Evolutionary conservation across 2,113 vertebrate species (phyloP).

Genomic region (Chunga burmeisteri): DNA sequence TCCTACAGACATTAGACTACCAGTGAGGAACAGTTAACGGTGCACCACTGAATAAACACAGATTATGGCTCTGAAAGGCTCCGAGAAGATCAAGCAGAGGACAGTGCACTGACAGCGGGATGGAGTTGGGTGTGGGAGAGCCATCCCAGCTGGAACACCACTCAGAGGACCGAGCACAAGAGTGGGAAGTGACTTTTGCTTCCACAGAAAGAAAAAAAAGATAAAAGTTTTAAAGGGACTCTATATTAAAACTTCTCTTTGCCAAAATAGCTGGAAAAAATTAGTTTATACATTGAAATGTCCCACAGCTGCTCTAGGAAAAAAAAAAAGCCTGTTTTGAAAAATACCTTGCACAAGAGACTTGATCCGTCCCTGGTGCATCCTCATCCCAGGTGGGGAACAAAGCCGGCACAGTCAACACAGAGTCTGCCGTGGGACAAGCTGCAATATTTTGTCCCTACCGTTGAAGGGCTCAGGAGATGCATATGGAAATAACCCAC

Average conservation of each 20-base stretch:
- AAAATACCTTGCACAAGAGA: neutral
- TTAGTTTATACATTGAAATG: neutral
- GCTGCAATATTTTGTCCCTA: neutral
- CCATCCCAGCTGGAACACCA: slow-evolving; percentile 44
- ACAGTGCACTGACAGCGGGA: slow-evolving; percentile 33
- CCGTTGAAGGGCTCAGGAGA: neutral
- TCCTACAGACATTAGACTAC: neutral
- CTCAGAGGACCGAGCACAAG: neutral
- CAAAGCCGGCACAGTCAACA: neutral
- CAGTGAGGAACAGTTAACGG: neutral
- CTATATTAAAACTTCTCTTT: neutral
- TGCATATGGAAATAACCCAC: neutral
- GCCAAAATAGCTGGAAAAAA: neutral
- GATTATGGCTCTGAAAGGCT: neutral
- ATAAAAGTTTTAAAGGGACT: neutral
- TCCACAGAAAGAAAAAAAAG: neutral
- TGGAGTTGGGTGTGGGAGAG: slow-evolving; percentile 43
- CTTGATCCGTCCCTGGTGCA: neutral
- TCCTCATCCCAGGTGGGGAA: neutral
- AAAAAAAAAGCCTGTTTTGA: neutral
- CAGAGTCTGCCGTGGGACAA: neutral
- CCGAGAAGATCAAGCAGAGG: slow-evolving; percentile 19
- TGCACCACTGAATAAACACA: slow-evolving; percentile 13
- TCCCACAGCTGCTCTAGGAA: neutral
- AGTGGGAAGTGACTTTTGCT: neutral